A percentile compares a stretch with the other conserved stretches of the same genome.
phyloP scores from a whole-genome alignment of 2,888 invertebrate species.

The Dryomyza anilis region DNA sequence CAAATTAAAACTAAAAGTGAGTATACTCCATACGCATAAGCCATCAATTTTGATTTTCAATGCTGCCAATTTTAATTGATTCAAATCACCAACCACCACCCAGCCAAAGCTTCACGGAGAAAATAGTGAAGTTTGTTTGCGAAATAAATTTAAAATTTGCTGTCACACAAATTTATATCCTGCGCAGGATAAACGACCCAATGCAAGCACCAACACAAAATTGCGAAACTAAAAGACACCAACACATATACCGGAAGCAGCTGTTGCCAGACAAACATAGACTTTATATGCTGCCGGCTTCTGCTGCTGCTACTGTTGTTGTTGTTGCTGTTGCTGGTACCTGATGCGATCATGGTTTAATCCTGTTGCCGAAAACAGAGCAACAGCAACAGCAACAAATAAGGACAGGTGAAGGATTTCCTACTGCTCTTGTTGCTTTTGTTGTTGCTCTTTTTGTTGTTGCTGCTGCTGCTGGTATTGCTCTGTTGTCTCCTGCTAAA shows the following conservation, averaged over 20 bases:
- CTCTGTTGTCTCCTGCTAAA: neutral
- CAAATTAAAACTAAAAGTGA: no score
- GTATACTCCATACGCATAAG: no score
- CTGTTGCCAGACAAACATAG: neutral
- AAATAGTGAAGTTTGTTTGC: neutral
- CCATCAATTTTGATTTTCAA: no score
- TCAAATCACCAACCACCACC: neutral
- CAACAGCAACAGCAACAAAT: constrained; percentile 15
- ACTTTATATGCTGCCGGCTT: no score
- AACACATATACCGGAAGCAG: neutral
- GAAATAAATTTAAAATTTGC: constrained; percentile 4
- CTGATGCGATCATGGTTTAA: constrained; percentile 50
- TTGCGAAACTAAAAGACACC: neutral
- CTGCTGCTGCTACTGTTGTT: no score
- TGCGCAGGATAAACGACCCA: neutral
- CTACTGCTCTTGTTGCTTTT: neutral
- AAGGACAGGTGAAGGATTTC: neutral
- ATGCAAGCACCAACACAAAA: neutral
- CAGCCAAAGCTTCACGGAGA: neutral
- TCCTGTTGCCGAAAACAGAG: constrained; percentile 40
- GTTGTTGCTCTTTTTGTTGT: neutral
- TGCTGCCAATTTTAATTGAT: constrained; percentile 6
- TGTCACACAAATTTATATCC: constrained; percentile 1
- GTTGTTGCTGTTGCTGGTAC: no score
- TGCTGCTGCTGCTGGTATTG: neutral